phyloP scores from a whole-genome alignment of 1,140 invertebrate genomes.

The Listronotus oregonensis region DNA sequence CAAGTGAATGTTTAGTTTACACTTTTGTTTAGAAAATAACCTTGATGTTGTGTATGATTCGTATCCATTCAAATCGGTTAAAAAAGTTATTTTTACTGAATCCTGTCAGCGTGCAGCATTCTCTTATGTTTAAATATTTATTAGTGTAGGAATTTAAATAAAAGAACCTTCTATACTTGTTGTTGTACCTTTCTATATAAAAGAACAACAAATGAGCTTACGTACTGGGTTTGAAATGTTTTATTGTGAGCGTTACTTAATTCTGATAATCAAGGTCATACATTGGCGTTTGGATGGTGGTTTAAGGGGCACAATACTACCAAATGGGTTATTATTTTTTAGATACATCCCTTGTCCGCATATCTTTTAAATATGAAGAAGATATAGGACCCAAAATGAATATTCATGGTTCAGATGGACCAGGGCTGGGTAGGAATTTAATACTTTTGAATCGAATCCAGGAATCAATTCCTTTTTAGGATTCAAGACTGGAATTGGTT shows the following conservation, averaged over 20 bases:
- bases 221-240: slow-evolving; percentile 35
- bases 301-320: too few relatives aligned
- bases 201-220: slow-evolving; percentile 42
- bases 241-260: slow-evolving; percentile 44
- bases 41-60: slow-evolving; percentile 46
- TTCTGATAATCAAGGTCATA: slow-evolving; percentile 44
- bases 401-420: too few relatives aligned
- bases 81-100: slow-evolving; percentile 47
- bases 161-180: slow-evolving; percentile 41
- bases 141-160: slow-evolving; percentile 44
- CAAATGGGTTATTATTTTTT: too few relatives aligned
- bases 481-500: too few relatives aligned
- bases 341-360: too few relatives aligned
- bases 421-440: too few relatives aligned
- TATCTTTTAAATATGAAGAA: too few relatives aligned
- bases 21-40: slow-evolving; percentile 50
- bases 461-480: too few relatives aligned
- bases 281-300: slow-evolving; percentile 11
- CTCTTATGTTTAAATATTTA: slow-evolving; percentile 47
- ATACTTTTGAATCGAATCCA: too few relatives aligned
- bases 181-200: slow-evolving; percentile 44
- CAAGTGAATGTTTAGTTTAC: slow-evolving; percentile 48
- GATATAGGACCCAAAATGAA: too few relatives aligned
- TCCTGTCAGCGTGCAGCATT: slow-evolving; percentile 42
- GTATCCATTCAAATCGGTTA: slow-evolving; percentile 41